Evolutionary conservation across 2,888 invertebrate genomes (phyloP).

Genomic region (Ophioninae sp.): DNA sequence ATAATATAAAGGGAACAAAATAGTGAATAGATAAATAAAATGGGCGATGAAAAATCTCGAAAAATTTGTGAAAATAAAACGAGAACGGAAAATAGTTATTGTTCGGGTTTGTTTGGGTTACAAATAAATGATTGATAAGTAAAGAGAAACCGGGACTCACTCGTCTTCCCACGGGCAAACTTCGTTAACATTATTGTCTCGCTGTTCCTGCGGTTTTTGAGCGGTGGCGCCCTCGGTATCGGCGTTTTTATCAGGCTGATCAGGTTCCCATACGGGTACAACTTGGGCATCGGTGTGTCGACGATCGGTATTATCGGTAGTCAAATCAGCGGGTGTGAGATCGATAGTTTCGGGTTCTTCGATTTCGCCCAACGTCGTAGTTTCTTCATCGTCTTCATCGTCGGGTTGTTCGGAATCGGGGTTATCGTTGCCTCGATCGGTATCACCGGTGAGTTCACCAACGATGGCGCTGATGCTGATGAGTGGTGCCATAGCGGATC

Average conservation of each 20-base stretch:
- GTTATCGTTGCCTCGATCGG: constrained; percentile 57
- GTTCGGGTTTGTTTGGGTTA: no score
- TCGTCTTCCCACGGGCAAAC: constrained; percentile 98
- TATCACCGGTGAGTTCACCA: constrained; percentile 82
- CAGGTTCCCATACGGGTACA: constrained; percentile 79
- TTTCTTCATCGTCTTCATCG: constrained; percentile 81
- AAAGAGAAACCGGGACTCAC: no score
- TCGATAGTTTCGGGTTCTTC: constrained; percentile 43
- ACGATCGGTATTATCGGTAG: constrained; percentile 55
- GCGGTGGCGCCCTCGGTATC: constrained; percentile 64
- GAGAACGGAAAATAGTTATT: no score
- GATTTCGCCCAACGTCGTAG: constrained; percentile 68
- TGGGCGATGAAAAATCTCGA: no score
- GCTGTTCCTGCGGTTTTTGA: constrained; percentile 75
- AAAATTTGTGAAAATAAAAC: no score
- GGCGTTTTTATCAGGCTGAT: constrained; percentile 73
- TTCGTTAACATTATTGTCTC: constrained; percentile 87
- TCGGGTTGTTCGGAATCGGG: constrained; percentile 85
- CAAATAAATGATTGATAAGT: no score
- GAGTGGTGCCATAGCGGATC: constrained; percentile 83
- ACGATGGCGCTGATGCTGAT: constrained; percentile 89
- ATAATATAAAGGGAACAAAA: no score
- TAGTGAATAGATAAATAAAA: no score
- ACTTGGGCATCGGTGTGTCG: constrained; percentile 67
- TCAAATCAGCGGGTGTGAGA: constrained; percentile 64